Base-by-base conservation (phyloP, 1,140 invertebrate genomes). In the Chrysoperla carnea region DNA sequence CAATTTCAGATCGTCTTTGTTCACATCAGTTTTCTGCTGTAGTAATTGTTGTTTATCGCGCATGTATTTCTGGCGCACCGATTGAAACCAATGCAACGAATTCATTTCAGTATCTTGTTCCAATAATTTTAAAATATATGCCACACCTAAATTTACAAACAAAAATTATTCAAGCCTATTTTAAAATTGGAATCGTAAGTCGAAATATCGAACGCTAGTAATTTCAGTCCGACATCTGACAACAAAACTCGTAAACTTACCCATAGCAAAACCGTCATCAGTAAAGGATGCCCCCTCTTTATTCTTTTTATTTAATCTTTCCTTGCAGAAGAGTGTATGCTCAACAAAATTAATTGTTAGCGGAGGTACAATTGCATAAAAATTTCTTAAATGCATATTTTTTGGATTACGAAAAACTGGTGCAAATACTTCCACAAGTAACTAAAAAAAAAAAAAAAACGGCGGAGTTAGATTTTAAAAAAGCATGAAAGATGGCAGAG, bases 231-330 rank as follows among this genome's bases (percentile, higher is more conserved):
- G n/a, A n/a, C n/a, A n/a, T n/a, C n/a, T n/a, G n/a, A n/a, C n/a
- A n/a, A n/a, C n/a, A n/a, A n/a, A n/a, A n/a, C n/a, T 33, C 4
- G 31, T 40, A 36, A 29, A 44, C 52, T 62, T 59, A 76, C 93
- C 94, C 74, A 99, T 89, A 17, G 91, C 84, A 69, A 99, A 98
- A 29, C 95, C 95, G 66, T 99, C 95, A 64, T 99, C 93, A 6
- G 89, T 93, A 61, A 99, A 98, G 4, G 86, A 75, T 43, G 86
- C 83, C 17, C 82, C 84, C 11, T 73, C 61, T 57, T 83, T 82
- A 52, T 89, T 88, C 53, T 89, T 91, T 52, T 84, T 85, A 49
- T 68, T 75, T 62, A 98, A 77, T 59, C 90, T 88, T 51, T 97
- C 89, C 60, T 97, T 96, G 50, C 84, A 85, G 13, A 79, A 75